Evolutionary conservation across 1,140 invertebrate genomes (phyloP).

Genomic region (Metopolophium dirhodum): DNA sequence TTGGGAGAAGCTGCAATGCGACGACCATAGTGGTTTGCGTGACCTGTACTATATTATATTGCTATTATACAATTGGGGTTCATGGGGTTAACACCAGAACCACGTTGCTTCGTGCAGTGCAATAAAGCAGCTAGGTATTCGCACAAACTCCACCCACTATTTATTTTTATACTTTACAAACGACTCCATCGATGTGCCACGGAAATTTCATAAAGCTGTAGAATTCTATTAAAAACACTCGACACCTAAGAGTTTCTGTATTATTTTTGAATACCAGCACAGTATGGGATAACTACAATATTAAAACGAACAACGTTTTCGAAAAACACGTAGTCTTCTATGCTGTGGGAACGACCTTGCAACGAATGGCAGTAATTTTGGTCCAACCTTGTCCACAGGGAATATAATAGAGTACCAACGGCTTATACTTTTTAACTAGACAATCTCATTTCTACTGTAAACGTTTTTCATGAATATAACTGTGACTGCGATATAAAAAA

Average conservation of each 20-base stretch:
- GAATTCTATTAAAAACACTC: background rate
- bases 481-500: background rate
- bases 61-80: background rate
- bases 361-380: background rate
- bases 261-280: background rate
- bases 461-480: background rate
- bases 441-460: background rate
- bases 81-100: background rate
- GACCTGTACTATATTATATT: slow-evolving; percentile 26
- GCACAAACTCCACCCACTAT: background rate
- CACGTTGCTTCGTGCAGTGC: too few species aligned
- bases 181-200: background rate
- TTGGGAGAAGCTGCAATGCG: slow-evolving; percentile 55
- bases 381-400: background rate
- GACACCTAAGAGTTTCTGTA: background rate
- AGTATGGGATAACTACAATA: background rate
- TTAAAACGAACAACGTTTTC: background rate
- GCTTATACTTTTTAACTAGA: background rate
- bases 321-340: too few species aligned
- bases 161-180: background rate
- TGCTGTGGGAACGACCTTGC: background rate
- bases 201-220: background rate
- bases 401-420: too few species aligned
- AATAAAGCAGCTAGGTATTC: background rate
- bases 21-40: slow-evolving; percentile 32